Conservation (phyloP, 2,797 vertebrate genomes). For the Rhinoraja longicauda region DNA sequence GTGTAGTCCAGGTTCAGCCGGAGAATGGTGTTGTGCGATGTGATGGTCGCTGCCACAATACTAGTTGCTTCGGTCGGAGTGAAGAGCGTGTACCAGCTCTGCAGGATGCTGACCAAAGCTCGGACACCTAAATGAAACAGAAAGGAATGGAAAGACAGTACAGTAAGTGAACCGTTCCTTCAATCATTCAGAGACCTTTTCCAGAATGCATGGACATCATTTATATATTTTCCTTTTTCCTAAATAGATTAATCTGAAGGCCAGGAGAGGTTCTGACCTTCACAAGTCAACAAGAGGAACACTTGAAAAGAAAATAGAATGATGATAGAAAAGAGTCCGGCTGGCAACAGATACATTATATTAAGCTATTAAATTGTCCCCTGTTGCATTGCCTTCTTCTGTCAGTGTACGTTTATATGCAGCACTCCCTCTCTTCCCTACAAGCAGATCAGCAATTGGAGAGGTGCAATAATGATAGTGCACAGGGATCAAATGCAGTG, state of each 20-base stretch:
- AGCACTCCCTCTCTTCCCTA: background rate
- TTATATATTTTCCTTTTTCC: no score
- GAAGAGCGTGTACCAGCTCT: slow-evolving; percentile 97
- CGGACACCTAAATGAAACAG: slow-evolving; percentile 70
- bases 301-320: background rate
- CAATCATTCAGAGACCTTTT: background rate
- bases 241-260: background rate
- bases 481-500: background rate
- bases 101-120: slow-evolving; percentile 89
- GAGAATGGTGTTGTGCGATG: slow-evolving; percentile 93
- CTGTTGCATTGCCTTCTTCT: background rate
- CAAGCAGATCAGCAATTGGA: background rate
- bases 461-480: background rate
- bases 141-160: background rate
- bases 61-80: slow-evolving; percentile 95
- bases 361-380: background rate
- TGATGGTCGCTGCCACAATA: slow-evolving; percentile 89
- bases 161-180: background rate
- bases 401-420: background rate
- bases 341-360: no score
- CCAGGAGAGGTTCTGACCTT: background rate
- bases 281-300: background rate
- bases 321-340: background rate
- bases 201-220: background rate
- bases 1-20: slow-evolving; percentile 92